Percentiles rank a stretch among this genome's conserved stretches.
Conservation (phyloP, 2,113 vertebrate species). For the Cryptoleucopteryx plumbea region DNA sequence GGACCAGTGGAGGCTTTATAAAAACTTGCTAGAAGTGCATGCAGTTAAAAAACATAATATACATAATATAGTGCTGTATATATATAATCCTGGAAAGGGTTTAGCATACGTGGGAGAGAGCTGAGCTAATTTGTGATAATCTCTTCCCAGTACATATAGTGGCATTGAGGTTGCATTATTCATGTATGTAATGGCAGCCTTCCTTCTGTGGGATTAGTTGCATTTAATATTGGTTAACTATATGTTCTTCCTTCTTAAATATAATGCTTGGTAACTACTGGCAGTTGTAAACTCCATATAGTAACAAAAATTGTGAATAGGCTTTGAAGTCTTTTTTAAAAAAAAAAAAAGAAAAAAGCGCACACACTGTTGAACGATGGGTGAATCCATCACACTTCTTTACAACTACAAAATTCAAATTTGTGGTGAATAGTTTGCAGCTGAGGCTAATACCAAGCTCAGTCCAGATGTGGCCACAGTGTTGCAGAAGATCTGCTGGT, state of each 20-base stretch:
- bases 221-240: not conserved
- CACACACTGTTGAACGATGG: not conserved
- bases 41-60: not conserved
- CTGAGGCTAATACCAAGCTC: not conserved
- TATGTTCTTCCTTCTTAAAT: not conserved
- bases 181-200: not conserved
- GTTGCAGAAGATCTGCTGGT: not conserved
- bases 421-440: not conserved
- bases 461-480: not conserved
- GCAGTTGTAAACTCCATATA: not conserved
- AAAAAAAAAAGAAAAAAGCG: not conserved
- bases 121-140: not conserved
- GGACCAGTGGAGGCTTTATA: not conserved
- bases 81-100: not conserved
- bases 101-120: not conserved
- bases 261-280: not conserved
- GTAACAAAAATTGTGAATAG: not conserved
- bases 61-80: not conserved
- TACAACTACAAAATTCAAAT: not conserved
- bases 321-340: not conserved
- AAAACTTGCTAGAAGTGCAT: not conserved
- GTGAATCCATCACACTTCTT: not conserved
- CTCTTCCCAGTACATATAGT: not conserved
- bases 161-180: not conserved
- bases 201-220: not conserved